Conservation (phyloP, 2,888 invertebrate genomes). For the Epinotia nisella region DNA sequence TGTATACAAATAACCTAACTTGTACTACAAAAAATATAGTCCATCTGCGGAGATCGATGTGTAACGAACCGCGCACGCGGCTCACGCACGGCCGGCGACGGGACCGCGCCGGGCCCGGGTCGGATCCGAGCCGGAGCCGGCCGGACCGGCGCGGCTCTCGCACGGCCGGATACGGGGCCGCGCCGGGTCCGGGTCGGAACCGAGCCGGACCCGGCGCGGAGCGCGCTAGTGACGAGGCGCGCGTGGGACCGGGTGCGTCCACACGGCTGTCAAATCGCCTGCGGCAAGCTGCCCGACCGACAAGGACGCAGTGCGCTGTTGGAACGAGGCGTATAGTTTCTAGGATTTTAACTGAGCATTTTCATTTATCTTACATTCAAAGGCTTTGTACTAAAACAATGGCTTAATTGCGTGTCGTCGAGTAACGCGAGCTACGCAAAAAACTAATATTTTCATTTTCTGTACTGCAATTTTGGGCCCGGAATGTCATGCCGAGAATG, state of each 20-base stretch:
- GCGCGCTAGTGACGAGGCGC: neutral
- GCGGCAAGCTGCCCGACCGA: neutral
- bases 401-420: too few species aligned
- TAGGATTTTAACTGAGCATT: neutral
- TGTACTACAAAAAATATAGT: conserved; percentile 40
- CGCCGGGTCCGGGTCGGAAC: neutral
- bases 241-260: neutral
- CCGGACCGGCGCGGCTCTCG: too few species aligned
- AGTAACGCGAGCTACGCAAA: too few species aligned
- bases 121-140: neutral
- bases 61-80: conserved; percentile 13
- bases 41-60: conserved; percentile 29
- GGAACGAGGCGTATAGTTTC: neutral
- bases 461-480: too few species aligned
- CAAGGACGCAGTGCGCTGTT: neutral
- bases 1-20: conserved; percentile 38
- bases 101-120: neutral
- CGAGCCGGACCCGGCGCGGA: neutral
- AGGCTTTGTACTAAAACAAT: neutral
- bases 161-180: neutral
- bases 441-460: too few species aligned
- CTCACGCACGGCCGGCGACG: neutral
- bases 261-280: neutral
- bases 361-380: neutral
- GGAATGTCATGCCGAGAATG: too few species aligned